A percentile compares a stretch with the other conserved stretches of the same genome.
Evolutionary conservation across 2,888 invertebrate species (phyloP).

Genomic region (Odontomyia ornata): DNA sequence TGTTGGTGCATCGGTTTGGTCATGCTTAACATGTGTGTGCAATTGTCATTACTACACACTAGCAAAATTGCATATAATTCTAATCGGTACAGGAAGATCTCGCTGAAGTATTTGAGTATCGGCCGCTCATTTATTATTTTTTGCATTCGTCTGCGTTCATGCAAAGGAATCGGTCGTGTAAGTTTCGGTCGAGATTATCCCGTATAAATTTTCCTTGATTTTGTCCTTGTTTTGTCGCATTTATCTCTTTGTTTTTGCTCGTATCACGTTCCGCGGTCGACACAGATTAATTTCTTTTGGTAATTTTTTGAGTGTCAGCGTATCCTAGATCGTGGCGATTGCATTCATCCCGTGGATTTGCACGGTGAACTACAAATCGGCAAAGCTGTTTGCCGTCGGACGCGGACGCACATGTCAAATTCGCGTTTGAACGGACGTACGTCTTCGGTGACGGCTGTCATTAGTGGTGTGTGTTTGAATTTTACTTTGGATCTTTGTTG

Average conservation of each 20-base stretch:
- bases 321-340: not conserved
- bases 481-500: not conserved
- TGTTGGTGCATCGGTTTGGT: not conserved
- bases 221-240: constrained; percentile 16
- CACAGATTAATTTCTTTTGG: constrained; percentile 30
- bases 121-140: not conserved
- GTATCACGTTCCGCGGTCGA: not conserved
- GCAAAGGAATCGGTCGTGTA: constrained; percentile 40
- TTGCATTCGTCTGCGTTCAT: constrained; percentile 35
- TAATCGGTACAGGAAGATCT: not conserved
- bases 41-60: constrained; percentile 12
- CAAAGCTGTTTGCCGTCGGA: constrained; percentile 3
- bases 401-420: constrained; percentile 40
- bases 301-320: constrained; percentile 23
- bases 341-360: not conserved
- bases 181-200: constrained; percentile 13
- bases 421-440: not conserved
- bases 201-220: not conserved
- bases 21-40: not conserved
- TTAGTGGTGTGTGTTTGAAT: constrained; percentile 22
- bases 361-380: not conserved
- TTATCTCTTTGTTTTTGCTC: not conserved
- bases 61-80: not conserved
- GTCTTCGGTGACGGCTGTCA: constrained; percentile 31
- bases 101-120: not conserved